These are phyloP conservation scores for Agrochola lota DNA, from an alignment of 2,888 invertebrate species.

Conservation along the genomic window DNA sequence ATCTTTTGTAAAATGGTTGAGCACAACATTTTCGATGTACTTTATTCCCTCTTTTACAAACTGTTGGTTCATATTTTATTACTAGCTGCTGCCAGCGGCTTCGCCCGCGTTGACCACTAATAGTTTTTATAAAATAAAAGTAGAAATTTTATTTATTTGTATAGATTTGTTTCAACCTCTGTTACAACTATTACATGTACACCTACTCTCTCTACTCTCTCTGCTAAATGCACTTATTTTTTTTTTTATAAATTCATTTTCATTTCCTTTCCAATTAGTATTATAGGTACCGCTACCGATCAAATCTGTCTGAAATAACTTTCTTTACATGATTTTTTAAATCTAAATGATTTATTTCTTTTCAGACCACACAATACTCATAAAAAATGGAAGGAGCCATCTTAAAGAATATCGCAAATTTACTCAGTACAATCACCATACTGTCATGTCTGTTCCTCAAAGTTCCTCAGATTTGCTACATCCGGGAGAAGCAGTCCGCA, in stretches of 20 bases:
- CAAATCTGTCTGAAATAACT: background rate
- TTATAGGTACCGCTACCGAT: background rate
- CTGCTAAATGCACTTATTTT: background rate
- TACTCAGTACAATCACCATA: conserved; percentile 94
- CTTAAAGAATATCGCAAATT: conserved; percentile 72
- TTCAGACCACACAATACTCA: conserved; percentile 32
- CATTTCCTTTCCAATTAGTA: too few relatives aligned
- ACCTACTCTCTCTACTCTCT: background rate
- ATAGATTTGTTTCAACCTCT: background rate
- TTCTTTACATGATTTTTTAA: background rate
- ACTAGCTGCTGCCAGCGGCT: too few relatives aligned
- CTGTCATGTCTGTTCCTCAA: conserved; percentile 94
- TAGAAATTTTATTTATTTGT: too few relatives aligned
- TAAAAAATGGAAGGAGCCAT: conserved; percentile 71
- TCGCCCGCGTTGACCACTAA: too few relatives aligned
- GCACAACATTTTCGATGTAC: background rate
- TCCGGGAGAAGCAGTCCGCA: conserved; percentile 92
- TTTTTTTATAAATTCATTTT: background rate
- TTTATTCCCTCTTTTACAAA: background rate
- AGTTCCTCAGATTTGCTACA: conserved; percentile 94
- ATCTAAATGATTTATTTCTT: background rate
- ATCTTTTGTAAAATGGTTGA: background rate
- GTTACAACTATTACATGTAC: background rate
- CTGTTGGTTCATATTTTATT: too few relatives aligned
- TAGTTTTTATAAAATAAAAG: too few relatives aligned